Evolutionary conservation across 2,797 vertebrate genomes (phyloP).

Genomic region (Podarcis lilfordi): DNA sequence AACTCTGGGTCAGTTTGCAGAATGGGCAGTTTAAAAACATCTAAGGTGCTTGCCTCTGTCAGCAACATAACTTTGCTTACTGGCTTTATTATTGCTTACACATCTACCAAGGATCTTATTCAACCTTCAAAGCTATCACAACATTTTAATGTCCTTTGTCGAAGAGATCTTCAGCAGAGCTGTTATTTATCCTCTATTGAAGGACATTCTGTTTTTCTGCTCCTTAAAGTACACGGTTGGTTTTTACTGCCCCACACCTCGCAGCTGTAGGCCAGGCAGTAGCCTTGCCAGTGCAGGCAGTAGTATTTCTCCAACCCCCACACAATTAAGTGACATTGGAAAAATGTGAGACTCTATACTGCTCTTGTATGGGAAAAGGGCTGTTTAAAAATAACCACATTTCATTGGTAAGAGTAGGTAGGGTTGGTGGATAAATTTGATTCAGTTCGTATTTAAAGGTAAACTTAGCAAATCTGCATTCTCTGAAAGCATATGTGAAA

Average conservation of each 20-base stretch:
- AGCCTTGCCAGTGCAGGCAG: background rate
- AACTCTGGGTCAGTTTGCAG: background rate
- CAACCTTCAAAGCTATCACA: background rate
- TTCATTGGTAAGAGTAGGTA: too few relatives aligned
- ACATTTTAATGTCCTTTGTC: background rate
- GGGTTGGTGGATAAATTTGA: too few relatives aligned
- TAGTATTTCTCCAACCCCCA: background rate
- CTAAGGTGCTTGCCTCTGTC: background rate
- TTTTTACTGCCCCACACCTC: background rate
- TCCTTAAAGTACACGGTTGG: background rate
- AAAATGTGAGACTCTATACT: background rate
- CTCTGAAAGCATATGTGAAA: too few relatives aligned
- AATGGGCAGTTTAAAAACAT: background rate
- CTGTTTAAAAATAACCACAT: background rate
- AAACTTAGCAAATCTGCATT: too few relatives aligned
- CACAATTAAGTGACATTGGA: background rate
- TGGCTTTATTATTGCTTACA: background rate
- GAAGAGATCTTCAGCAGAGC: background rate
- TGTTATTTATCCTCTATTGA: background rate
- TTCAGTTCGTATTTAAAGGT: too few relatives aligned
- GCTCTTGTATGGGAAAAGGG: background rate
- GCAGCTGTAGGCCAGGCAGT: background rate
- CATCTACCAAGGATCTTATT: background rate
- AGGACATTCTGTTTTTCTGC: background rate
- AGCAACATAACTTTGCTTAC: background rate